Conservation (phyloP, 2,888 invertebrate species). For the Erpobdella octoculata region DNA sequence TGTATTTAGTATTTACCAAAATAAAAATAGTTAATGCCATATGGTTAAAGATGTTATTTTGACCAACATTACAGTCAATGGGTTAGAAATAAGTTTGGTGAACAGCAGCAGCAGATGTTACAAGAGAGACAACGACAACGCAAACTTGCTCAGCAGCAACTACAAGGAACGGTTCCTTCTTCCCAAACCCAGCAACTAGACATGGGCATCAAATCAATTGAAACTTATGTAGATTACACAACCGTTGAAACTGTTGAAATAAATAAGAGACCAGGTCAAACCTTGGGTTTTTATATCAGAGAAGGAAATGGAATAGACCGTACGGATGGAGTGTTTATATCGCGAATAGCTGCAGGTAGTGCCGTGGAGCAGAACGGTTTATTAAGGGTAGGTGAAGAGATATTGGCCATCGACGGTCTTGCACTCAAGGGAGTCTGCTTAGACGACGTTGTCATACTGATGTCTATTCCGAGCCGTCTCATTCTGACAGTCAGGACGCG, state of each 20-base stretch:
- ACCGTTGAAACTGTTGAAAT: conserved; percentile 69
- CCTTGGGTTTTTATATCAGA: conserved; percentile 89
- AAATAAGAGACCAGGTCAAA: conserved; percentile 95
- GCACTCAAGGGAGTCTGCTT: conserved; percentile 94
- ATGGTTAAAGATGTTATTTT: too few species aligned
- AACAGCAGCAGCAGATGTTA: not conserved
- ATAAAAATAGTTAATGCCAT: too few species aligned
- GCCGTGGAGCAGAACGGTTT: conserved; percentile 95
- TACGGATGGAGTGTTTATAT: conserved; percentile 93
- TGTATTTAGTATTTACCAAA: too few species aligned
- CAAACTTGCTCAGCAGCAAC: not conserved
- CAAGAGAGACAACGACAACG: not conserved
- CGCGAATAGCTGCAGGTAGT: conserved; percentile 85
- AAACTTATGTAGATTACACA: conserved; percentile 32
- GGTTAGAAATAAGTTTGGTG: not conserved
- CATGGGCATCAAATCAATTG: conserved; percentile 34
- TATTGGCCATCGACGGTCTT: conserved; percentile 91
- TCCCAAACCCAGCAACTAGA: conserved; percentile 14
- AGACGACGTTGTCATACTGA: conserved; percentile 97
- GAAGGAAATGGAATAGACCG: conserved; percentile 92
- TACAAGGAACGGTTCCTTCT: not conserved
- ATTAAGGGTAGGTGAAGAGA: conserved; percentile 94
- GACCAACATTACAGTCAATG: not conserved
- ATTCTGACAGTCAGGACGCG: conserved; percentile 71
- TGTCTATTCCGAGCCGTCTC: conserved; percentile 93